Percentiles rank a stretch among this genome's conserved stretches.
phyloP scores from a whole-genome alignment of 1,140 invertebrate species.

The Penaeus chinensis region DNA sequence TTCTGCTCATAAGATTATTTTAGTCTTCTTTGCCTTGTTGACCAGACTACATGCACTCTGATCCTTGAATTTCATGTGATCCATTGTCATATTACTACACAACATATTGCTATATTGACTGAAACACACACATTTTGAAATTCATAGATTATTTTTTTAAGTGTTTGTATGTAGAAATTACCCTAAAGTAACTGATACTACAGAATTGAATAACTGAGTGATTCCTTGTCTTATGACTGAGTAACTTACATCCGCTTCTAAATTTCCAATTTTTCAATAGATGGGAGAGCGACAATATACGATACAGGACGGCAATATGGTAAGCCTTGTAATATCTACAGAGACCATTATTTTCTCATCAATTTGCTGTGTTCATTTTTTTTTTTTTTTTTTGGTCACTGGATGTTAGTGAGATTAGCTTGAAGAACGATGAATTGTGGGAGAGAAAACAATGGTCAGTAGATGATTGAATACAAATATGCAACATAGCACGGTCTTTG shows the following conservation, averaged over 20 bases:
- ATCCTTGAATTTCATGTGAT: no score
- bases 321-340: conserved; percentile 30
- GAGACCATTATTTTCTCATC: conserved; percentile 35
- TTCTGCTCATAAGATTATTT: no score
- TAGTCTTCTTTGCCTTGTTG: no score
- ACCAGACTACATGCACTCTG: no score
- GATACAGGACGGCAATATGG: conserved; percentile 47
- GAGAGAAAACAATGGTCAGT: conserved; percentile 42
- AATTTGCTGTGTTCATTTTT: conserved; percentile 23
- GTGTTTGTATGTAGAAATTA: no score
- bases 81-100: no score
- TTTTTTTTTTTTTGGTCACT: not conserved
- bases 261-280: conserved; percentile 52
- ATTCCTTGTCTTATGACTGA: conserved; percentile 20
- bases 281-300: conserved; percentile 45
- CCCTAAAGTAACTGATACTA: no score
- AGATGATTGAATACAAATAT: conserved; percentile 24
- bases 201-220: not conserved
- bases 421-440: not conserved
- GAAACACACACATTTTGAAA: no score
- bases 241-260: conserved; percentile 32
- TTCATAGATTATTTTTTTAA: no score
- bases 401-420: not conserved
- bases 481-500: conserved; percentile 16
- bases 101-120: no score